These are phyloP conservation scores for Leuciscus idus DNA, from an alignment of 2,113 vertebrate species.

Conservation along the genomic window DNA sequence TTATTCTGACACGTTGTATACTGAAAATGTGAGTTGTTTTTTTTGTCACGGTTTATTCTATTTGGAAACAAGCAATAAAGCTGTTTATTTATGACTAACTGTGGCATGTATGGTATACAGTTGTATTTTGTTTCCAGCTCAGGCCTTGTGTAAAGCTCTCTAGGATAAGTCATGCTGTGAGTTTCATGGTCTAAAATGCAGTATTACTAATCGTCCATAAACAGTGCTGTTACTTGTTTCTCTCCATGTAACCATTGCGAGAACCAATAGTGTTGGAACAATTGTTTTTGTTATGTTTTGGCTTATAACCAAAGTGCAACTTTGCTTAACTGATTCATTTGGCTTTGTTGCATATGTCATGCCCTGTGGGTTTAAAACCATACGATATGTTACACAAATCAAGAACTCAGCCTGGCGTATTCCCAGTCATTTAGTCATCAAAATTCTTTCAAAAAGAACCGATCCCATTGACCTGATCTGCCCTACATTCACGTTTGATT, in stretches of 20 bases:
- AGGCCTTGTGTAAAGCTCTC: neutral
- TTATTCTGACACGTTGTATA: neutral
- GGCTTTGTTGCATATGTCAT: neutral
- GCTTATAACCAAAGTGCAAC: neutral
- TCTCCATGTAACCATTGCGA: neutral
- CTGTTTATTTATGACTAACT: neutral
- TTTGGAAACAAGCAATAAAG: neutral
- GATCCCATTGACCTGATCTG: neutral
- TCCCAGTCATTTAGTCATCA: slow-evolving; percentile 1
- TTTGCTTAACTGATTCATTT: neutral
- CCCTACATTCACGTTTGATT: slow-evolving; percentile 11
- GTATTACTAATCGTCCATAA: neutral
- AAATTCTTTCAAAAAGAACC: neutral
- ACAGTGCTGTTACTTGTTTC: neutral
- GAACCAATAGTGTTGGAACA: neutral
- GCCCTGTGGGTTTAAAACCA: neutral
- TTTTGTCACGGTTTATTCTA: neutral
- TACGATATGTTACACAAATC: neutral
- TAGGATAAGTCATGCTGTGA: neutral
- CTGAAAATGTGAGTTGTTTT: neutral
- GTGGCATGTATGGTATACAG: neutral
- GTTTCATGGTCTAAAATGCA: neutral
- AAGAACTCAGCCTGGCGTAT: neutral
- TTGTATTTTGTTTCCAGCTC: neutral
- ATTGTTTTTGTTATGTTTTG: neutral